Conservation (phyloP, 2,797 vertebrate species). For the Gobionotothen gibberifrons region DNA sequence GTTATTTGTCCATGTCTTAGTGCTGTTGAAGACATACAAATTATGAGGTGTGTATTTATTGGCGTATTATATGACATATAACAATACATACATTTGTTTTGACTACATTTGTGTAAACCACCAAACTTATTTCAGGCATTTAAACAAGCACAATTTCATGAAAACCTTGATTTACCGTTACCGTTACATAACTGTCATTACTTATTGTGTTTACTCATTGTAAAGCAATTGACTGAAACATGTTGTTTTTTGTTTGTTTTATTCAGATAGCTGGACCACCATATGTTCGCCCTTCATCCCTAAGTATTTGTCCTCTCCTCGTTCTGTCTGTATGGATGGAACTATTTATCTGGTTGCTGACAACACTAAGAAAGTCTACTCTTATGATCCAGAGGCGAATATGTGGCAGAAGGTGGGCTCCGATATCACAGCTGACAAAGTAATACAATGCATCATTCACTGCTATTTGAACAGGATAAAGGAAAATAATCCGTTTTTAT, state of each 20-base stretch:
- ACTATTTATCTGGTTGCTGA: constrained; percentile 94
- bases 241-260: constrained; percentile 14
- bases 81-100: no score
- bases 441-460: neutral
- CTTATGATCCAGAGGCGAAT: constrained; percentile 91
- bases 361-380: constrained; percentile 96
- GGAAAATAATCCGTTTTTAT: neutral
- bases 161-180: no score
- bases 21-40: no score
- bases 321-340: constrained; percentile 89
- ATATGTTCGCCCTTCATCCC: constrained; percentile 96
- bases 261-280: constrained; percentile 90
- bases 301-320: constrained; percentile 95
- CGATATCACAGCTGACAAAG: constrained; percentile 9
- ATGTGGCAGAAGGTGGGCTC: constrained; percentile 94
- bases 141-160: no score
- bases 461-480: neutral
- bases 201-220: neutral
- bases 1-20: no score
- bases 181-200: neutral
- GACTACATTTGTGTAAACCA: no score
- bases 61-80: no score
- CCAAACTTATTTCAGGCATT: no score
- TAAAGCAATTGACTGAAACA: neutral
- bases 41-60: no score